Percentiles rank a stretch among this genome's conserved stretches.
Evolutionary conservation across 2,797 vertebrate species (phyloP).

Genomic region (Oreochromis mossambicus): DNA sequence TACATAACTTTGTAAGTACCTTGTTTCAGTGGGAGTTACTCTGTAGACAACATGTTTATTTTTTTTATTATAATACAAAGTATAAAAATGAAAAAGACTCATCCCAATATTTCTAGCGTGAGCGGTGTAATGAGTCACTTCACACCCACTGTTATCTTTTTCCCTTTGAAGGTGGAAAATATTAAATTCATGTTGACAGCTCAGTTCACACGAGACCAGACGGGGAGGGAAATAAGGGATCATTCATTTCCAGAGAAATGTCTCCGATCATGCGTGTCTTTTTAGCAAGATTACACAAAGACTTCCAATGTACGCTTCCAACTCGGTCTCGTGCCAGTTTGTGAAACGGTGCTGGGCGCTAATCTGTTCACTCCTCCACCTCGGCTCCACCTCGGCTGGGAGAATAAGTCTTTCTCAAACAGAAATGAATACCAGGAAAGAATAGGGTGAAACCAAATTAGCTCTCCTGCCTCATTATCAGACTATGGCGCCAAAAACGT

Average conservation of each 20-base stretch:
- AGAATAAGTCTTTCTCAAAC: background rate
- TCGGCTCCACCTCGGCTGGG: background rate
- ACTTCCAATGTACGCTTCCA: too few relatives aligned
- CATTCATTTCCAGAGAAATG: background rate
- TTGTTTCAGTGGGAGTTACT: background rate
- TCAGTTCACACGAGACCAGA: background rate
- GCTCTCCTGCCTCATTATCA: background rate
- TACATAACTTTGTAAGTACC: background rate
- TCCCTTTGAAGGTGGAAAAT: background rate
- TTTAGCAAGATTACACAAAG: too few relatives aligned
- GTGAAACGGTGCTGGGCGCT: too few relatives aligned
- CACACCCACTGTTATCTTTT: background rate
- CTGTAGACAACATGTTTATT: background rate
- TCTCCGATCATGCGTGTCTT: too few relatives aligned
- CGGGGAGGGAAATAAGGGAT: background rate
- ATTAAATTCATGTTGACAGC: rapidly evolving
- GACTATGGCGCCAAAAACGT: background rate
- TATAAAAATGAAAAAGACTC: background rate
- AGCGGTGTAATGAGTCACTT: background rate
- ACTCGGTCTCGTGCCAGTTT: too few relatives aligned
- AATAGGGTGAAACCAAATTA: background rate
- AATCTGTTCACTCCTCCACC: background rate
- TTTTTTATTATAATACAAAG: background rate
- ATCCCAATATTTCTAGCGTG: rapidly evolving
- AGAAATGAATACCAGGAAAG: background rate